Evolutionary conservation across 2,888 invertebrate species (phyloP), one percentile per base, ranked within the genome.

Genomic region (Acanthococcus lagerstroemiae): DNA sequence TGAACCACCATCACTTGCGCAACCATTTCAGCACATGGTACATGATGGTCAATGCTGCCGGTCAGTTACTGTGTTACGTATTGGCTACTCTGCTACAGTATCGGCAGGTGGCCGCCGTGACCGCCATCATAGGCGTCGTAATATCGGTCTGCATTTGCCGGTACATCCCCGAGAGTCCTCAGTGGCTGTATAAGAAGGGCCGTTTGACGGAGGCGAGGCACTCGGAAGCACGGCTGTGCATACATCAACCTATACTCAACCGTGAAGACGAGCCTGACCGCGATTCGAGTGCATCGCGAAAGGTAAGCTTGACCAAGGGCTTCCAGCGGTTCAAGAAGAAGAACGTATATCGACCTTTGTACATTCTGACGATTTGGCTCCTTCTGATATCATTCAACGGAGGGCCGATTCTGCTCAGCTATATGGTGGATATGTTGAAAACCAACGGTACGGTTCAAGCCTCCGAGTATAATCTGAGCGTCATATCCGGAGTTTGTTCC

Each of bases 301-400:
- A 19, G 21, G 3, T 9, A 2, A 17, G 27, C 15, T 2, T 57
- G 27, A 22, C 25, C n/a, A 65, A 65, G 45, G n/a, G n/a, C n/a
- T n/a, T n/a, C n/a, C n/a, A n/a, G n/a, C n/a, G n/a, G n/a, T 22
- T 65, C 7, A 48, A 15, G 1, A 22, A 56, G 19, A 65, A 65
- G 46, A 75, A 75, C 45, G 77, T 78, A 1, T 71, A 77, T 46
- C 75, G 77, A 55, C 81, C 82, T 0, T 78, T 81, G 61, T 50
- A 72, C 2, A 75, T 82, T 7, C 77, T 81, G 69, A 68, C 77
- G 0, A 67, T 72, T 0, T 81, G 76, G 70, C 81, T 81, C 72
- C 78, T 81, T 68, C 81, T 82, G 70, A 81, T 82, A 71, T 82
- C 82, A 71, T 79, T 81, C 68, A 77, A 80, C 1, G 82, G 82